A percentile compares a stretch with the other conserved stretches of the same genome.
Evolutionary conservation across 2,888 invertebrate genomes (phyloP).

Genomic region (Sinopyrophorus schimmeli): DNA sequence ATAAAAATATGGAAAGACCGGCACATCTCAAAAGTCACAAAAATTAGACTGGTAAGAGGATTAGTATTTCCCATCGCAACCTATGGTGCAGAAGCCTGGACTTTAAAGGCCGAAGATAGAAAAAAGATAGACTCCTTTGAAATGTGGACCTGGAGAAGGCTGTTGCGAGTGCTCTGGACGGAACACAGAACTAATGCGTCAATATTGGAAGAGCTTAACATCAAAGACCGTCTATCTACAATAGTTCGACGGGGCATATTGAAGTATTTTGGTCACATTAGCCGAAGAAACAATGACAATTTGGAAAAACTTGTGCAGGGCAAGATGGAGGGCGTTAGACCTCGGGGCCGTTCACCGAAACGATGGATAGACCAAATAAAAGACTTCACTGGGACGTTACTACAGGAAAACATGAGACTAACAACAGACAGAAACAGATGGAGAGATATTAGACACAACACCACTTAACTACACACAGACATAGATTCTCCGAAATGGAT

Average conservation of each 20-base stretch:
- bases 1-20: conserved; percentile 1
- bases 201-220: conserved; percentile 2
- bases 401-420: too few species aligned
- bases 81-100: conserved; percentile 5
- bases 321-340: background rate
- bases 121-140: conserved; percentile 1
- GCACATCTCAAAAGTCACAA: conserved; percentile 2
- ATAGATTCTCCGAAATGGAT: too few species aligned
- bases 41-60: background rate
- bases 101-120: background rate
- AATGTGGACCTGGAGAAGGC: conserved; percentile 3
- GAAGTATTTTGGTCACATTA: conserved; percentile 4
- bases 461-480: too few species aligned
- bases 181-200: conserved; percentile 2
- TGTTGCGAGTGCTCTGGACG: conserved; percentile 4
- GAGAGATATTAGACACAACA: too few species aligned
- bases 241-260: background rate
- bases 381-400: too few species aligned
- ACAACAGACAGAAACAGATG: too few species aligned
- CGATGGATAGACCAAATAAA: conserved; percentile 5
- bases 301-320: background rate
- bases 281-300: background rate
- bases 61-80: conserved; percentile 2
- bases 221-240: background rate
- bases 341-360: background rate